phyloP scores from a whole-genome alignment of 2,113 vertebrate species.

The Malurus alboscapulatus region DNA sequence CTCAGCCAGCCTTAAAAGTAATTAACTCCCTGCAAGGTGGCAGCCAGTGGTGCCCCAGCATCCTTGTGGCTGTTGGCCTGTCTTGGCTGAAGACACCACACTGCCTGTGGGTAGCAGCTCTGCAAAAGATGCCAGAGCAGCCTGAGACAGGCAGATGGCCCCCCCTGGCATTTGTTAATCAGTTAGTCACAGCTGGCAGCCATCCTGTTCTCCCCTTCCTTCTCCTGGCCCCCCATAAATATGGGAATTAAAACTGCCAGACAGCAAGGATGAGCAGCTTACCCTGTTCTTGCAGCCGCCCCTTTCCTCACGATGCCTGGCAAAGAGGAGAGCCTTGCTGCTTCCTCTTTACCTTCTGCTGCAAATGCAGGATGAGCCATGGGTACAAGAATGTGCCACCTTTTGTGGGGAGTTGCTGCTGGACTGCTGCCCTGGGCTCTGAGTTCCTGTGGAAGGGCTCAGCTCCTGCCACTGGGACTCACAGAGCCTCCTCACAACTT shows the following conservation, averaged over 20 bases:
- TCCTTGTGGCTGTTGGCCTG: not conserved
- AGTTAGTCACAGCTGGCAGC: not conserved
- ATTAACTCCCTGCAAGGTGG: not conserved
- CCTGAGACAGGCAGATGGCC: not conserved
- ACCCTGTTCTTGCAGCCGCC: not conserved
- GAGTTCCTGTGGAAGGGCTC: not conserved
- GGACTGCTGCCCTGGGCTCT: not conserved
- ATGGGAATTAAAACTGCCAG: not conserved
- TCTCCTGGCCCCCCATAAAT: not conserved
- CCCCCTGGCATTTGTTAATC: not conserved
- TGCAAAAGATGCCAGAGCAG: not conserved
- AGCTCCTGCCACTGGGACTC: not conserved
- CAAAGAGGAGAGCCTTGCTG: not conserved
- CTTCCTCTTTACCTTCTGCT: not conserved
- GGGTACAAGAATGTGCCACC: not conserved
- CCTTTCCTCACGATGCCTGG: rapidly evolving
- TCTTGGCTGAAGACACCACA: not conserved
- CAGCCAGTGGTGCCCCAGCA: not conserved
- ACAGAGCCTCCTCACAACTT: not conserved
- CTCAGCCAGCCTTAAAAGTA: not conserved
- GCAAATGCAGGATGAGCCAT: not conserved
- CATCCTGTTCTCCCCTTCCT: not conserved
- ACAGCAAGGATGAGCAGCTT: not conserved
- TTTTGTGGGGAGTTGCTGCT: not conserved
- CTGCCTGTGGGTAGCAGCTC: not conserved